phyloP scores from a whole-genome alignment of 2,888 invertebrate species.

The Nasonovia ribisnigri region DNA sequence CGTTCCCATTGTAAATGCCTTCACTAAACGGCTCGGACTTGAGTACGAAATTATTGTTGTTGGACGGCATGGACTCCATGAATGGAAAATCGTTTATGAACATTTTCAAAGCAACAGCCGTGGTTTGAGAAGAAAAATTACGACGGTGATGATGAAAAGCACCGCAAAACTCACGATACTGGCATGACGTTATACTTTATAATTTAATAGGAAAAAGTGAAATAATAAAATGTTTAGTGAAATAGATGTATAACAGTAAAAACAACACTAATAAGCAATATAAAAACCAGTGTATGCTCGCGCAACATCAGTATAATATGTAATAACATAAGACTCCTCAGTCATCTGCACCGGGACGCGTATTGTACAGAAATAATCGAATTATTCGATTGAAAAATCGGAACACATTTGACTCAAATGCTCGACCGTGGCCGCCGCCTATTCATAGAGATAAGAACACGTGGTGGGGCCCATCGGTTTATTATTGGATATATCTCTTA shows the following conservation, averaged over 20 bases:
- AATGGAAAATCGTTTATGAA: constrained; percentile 57
- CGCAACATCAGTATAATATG: background rate
- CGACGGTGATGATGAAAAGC: background rate
- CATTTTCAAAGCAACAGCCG: constrained; percentile 38
- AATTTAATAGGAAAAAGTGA: background rate
- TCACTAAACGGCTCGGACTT: constrained; percentile 50
- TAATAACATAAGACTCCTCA: background rate
- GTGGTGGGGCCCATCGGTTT: constrained; percentile 56
- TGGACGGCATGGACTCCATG: constrained; percentile 57
- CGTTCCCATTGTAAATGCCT: constrained; percentile 57
- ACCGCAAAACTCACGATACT: background rate
- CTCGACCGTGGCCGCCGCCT: constrained; percentile 25
- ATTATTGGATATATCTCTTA: constrained; percentile 56
- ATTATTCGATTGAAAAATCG: constrained; percentile 38
- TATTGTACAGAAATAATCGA: constrained; percentile 29
- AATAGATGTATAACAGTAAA: background rate
- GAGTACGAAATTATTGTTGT: constrained; percentile 59
- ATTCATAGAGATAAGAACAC: constrained; percentile 37
- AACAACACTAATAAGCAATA: background rate
- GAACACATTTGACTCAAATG: constrained; percentile 38
- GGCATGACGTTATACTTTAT: background rate
- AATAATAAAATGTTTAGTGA: background rate
- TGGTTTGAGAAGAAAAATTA: background rate
- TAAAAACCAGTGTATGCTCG: constrained; percentile 17
- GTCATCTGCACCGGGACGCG: constrained; percentile 29